Evolutionary conservation across 2,797 vertebrate species (phyloP).

Genomic region (Macropodus opercularis): DNA sequence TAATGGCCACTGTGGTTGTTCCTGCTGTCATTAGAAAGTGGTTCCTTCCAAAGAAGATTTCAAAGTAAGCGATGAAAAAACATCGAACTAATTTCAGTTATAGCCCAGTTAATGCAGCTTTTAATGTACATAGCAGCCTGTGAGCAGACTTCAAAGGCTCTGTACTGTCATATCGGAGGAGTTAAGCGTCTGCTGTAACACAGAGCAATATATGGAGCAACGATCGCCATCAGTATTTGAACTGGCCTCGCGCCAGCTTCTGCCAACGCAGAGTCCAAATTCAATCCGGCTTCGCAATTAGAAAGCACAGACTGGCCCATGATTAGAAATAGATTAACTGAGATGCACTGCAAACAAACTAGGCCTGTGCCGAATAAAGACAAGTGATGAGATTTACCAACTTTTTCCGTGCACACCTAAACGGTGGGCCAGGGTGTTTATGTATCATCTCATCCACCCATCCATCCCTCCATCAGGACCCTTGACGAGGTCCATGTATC

Average conservation of each 20-base stretch:
- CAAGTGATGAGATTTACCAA: too few relatives aligned
- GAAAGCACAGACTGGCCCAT: slow-evolving; percentile 19
- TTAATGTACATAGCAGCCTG: too few relatives aligned
- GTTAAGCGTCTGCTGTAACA: slow-evolving; percentile 1
- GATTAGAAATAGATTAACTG: slow-evolving; percentile 41
- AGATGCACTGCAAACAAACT: slow-evolving; percentile 23
- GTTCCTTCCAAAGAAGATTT: background rate
- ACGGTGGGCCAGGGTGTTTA: slow-evolving; percentile 8
- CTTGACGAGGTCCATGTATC: slow-evolving; percentile 72
- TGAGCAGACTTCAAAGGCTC: too few relatives aligned
- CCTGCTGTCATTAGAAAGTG: background rate
- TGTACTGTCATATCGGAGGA: slow-evolving; percentile 8
- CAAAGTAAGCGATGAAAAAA: background rate
- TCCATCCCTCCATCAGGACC: slow-evolving; percentile 61
- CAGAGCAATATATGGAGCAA: background rate
- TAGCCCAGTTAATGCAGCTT: too few relatives aligned
- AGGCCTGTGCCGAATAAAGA: slow-evolving; percentile 5
- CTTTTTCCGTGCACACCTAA: too few relatives aligned
- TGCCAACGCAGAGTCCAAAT: slow-evolving; percentile 18
- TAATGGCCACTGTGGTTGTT: background rate
- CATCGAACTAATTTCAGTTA: too few relatives aligned
- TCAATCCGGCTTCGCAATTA: slow-evolving; percentile 34
- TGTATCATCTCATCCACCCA: slow-evolving; percentile 37
- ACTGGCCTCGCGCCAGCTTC: slow-evolving; percentile 13
- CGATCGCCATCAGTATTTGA: slow-evolving; percentile 31